Base-by-base conservation (phyloP, 2,797 vertebrate genomes). In the Picus viridis region DNA sequence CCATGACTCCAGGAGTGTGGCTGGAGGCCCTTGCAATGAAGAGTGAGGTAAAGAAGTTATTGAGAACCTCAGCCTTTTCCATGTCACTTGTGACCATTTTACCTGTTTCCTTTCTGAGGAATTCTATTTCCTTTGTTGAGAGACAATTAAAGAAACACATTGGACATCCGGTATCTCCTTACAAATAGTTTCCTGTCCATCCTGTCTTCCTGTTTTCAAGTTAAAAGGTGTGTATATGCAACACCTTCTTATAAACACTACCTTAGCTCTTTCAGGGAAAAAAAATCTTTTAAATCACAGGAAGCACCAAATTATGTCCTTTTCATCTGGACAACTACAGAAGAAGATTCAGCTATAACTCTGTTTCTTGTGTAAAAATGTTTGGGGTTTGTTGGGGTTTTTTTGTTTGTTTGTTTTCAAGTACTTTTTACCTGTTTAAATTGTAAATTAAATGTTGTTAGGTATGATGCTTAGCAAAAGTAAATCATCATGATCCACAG, bases 391-490 rank as follows among this genome's bases (percentile, higher is more conserved):
- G 41, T 43, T 43, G 16, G 16, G 15, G 34, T 34, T 54, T 15
- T 0, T 20, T 18, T 39, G 39, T 39, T 39, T 39, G 39, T 39
- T 39, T 39, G 39, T 75, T 32, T 49, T 53, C 26, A 32, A 65
- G 51, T 23, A 56, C 2, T 51, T 86, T 91, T 76, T 76, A 91
- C 49, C 62, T 70, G 24, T 5, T 86, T 77, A 20, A 56, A 36
- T 62, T 77, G n/a, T 84, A 88, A 91, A 88, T 81, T 67, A 72
- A 77, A 57, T 72, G 24, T 39, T 27, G 29, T 67, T 89, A 88
- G 57, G 41, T 17, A 36, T 29, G 36, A 69, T 61, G 67, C 53
- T 67, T 72, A 75, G 32, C 23, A 84, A 74, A 82, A 20, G 36
- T 41, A 81, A 86, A 92, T 83, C 34, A 32, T 18, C 16, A 34